phyloP scores from a whole-genome alignment of 2,113 vertebrate species.

The Ursus arctos region DNA sequence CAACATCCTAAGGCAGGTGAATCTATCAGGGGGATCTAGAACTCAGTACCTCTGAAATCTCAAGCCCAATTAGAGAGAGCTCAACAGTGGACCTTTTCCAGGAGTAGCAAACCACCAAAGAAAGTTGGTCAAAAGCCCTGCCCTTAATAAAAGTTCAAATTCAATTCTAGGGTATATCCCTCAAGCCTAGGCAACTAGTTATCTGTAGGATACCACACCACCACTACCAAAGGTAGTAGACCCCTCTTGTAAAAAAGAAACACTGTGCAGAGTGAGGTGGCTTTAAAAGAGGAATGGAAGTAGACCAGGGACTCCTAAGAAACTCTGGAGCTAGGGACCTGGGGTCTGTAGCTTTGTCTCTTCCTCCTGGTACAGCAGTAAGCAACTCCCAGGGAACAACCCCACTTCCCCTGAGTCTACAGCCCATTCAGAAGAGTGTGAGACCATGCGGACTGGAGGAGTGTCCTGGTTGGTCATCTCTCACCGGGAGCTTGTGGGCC shows the following conservation, averaged over 20 bases:
- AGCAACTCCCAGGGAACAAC: not conserved
- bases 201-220: not conserved
- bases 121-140: not conserved
- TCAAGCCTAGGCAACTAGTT: not conserved
- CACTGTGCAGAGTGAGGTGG: not conserved
- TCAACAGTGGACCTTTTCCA: not conserved
- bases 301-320: not conserved
- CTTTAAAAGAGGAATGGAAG: not conserved
- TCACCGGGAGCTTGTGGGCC: not conserved
- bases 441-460: not conserved
- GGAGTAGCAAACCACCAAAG: not conserved
- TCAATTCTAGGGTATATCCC: not conserved
- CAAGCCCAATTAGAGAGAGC: not conserved
- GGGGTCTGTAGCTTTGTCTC: not conserved
- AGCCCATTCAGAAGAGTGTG: not conserved
- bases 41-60: not conserved
- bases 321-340: not conserved
- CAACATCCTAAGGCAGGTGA: not conserved
- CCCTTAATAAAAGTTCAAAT: conserved; percentile 3
- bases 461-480: not conserved
- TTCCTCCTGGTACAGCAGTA: not conserved
- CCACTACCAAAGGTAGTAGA: not conserved
- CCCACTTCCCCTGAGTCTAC: not conserved
- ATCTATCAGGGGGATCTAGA: not conserved
- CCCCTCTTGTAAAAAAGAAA: not conserved